Evolutionary conservation across 2,888 invertebrate species (phyloP), one percentile per base, ranked within the genome.

Genomic region (Apamea sordens): DNA sequence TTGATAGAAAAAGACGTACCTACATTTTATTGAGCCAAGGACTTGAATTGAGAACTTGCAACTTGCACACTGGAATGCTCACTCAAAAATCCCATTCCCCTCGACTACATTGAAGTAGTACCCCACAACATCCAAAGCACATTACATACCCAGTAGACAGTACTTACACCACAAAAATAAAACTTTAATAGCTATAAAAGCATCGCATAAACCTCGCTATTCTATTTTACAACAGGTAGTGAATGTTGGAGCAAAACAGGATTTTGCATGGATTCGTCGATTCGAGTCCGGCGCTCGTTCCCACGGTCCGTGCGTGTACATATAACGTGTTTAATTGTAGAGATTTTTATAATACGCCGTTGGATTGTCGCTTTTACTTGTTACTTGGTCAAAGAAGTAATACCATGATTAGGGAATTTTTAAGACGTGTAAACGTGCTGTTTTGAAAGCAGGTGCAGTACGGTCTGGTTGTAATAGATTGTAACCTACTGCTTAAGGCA

Each of bases 221-320:
- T 78, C 86, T 87, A 86, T 89, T 89, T 87, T 83, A 89, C 76
- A 80, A 81, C 85, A 89, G 83, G 84, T 86, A 86, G 82, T 84
- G 82, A 86, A 83, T 70, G 85, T 85, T 85, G 68, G 36, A 80
- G 81, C 82, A 73, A 90, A 92, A 92, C 92, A 90, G 90, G 91
- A 89, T 91, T 91, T 89, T 86, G 90, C 92, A 88, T 81, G 89
- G 90, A 91, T 92, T 91, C 89, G 87, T 82, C 71, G 86, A 91
- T 90, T 89, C 82, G 79, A 85, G 77, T 81, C 85, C 80, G 80
- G 80, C 77, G 77, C 67, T 69, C 80, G 87, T 92, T 92, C 92
- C 90, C 92, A 92, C 92, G 92, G 87, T 86, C 79, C 70, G 64
- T 63, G 82, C 73, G 67, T 36, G 5, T 82, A 86, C 73, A 76